Evolutionary conservation across 2,113 vertebrate species (phyloP).

Genomic region (Polypterus senegalus): DNA sequence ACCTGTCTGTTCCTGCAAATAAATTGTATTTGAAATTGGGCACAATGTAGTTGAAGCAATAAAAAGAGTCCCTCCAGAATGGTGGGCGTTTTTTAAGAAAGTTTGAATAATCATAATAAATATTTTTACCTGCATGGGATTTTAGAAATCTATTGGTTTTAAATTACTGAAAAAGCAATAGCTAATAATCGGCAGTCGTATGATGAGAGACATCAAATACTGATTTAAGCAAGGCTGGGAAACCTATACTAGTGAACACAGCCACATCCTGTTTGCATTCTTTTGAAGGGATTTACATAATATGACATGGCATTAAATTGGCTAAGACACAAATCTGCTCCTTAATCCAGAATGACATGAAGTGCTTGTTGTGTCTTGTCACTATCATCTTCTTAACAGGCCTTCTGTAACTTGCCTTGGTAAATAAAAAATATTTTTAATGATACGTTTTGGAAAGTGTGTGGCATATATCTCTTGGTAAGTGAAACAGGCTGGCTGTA

Average conservation of each 20-base stretch:
- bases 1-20: no score
- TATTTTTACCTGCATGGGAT: no score
- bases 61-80: no score
- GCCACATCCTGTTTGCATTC: constrained; percentile 49
- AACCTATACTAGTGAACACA: constrained; percentile 30
- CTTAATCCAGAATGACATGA: constrained; percentile 49
- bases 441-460: background rate
- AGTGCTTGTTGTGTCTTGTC: constrained; percentile 35
- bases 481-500: no score
- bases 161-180: background rate
- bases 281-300: constrained; percentile 58
- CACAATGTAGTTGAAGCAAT: no score
- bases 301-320: constrained; percentile 55
- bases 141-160: no score
- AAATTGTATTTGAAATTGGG: no score
- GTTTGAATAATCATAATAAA: no score
- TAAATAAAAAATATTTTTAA: constrained; percentile 19
- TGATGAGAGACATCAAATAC: constrained; percentile 30
- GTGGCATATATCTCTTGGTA: background rate
- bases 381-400: constrained; percentile 36
- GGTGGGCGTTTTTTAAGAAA: no score
- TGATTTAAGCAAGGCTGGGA: constrained; percentile 34
- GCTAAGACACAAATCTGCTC: constrained; percentile 47
- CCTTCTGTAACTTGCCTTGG: constrained; percentile 24
- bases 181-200: background rate